Percentiles rank a stretch among this genome's conserved stretches.
phyloP scores from a whole-genome alignment of 2,888 invertebrate species.

The Clanis bilineata region DNA sequence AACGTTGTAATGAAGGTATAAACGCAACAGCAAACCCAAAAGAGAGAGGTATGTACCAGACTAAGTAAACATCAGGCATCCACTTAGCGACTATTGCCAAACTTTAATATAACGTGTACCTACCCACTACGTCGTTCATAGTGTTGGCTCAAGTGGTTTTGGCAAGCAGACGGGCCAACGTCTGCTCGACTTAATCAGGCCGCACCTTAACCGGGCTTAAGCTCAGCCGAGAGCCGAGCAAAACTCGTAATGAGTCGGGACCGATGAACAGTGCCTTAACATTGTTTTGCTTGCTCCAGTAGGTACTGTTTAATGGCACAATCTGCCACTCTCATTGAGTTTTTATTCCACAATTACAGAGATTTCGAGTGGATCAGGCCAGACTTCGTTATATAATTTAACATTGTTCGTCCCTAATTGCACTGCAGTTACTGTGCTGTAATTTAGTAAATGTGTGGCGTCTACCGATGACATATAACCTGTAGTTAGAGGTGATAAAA shows the following conservation, averaged over 20 bases:
- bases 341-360: conserved; percentile 10
- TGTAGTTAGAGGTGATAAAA: background rate
- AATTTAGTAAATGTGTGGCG: background rate
- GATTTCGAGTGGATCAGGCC: background rate
- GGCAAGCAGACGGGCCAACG: conserved; percentile 65
- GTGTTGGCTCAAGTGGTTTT: conserved; percentile 68
- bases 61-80: conserved; percentile 50
- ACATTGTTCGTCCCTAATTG: conserved; percentile 6
- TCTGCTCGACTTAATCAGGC: conserved; percentile 70
- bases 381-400: conserved; percentile 6
- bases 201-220: conserved; percentile 66
- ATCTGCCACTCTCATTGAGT: conserved; percentile 9
- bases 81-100: conserved; percentile 59
- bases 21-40: conserved; percentile 40
- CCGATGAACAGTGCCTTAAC: conserved; percentile 50
- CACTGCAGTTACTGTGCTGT: background rate
- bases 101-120: conserved; percentile 60
- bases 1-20: conserved; percentile 28
- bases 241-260: conserved; percentile 71
- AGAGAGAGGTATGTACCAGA: conserved; percentile 40
- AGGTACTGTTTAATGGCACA: conserved; percentile 39
- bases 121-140: conserved; percentile 45
- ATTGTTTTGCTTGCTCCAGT: conserved; percentile 53
- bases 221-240: conserved; percentile 47
- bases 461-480: background rate